These are phyloP conservation scores for Saccopteryx bilineata DNA, from an alignment of 2,113 vertebrate species.

Conservation along the genomic window DNA sequence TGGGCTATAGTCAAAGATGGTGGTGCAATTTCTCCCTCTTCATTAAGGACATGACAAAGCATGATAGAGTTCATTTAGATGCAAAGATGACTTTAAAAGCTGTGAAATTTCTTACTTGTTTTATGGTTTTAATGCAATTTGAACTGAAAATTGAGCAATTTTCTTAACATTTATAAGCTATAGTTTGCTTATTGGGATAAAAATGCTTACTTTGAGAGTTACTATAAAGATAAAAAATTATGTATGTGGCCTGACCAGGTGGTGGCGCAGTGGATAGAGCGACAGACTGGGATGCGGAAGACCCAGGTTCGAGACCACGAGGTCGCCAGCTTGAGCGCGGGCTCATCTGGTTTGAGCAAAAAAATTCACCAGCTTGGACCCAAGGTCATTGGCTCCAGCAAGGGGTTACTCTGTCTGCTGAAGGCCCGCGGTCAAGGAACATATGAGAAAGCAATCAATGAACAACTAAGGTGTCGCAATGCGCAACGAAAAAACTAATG, in stretches of 20 bases:
- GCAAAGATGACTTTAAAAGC: constrained; percentile 51
- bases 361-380: too few species aligned
- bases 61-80: constrained; percentile 46
- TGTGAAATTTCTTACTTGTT: constrained; percentile 49
- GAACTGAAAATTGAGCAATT: constrained; percentile 33
- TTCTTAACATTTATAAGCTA: constrained; percentile 24
- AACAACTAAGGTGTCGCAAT: too few species aligned
- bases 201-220: neutral
- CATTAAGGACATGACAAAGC: constrained; percentile 29
- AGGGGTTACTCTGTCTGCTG: too few species aligned
- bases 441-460: too few species aligned
- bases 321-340: too few species aligned
- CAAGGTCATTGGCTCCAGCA: too few species aligned
- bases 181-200: constrained; percentile 51
- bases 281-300: too few species aligned
- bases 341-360: too few species aligned
- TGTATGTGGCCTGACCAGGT: neutral
- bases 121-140: constrained; percentile 35
- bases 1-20: neutral
- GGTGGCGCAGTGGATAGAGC: too few species aligned
- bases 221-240: constrained; percentile 12
- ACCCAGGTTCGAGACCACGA: too few species aligned
- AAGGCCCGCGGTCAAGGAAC: too few species aligned
- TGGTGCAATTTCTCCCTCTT: neutral
- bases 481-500: too few species aligned